Evolutionary conservation across 2,888 invertebrate genomes (phyloP), one percentile per base, ranked within the genome.

Genomic region (Rhynchonema sp.): DNA sequence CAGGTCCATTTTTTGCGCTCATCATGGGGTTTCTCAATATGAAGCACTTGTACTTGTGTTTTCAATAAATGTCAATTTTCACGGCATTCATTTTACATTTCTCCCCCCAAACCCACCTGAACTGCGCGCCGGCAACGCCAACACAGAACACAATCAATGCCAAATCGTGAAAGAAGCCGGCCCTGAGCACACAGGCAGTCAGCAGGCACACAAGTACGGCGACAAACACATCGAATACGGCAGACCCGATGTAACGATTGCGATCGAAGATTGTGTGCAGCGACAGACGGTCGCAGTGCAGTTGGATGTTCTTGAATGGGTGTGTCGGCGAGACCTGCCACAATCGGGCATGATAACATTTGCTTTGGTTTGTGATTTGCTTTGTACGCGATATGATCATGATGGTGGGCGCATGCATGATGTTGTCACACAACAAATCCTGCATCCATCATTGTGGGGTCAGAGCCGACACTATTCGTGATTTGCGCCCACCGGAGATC

Each of bases 51-150:
- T n/a, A n/a, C n/a, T n/a, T n/a, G n/a, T n/a, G n/a, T n/a, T n/a
- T n/a, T n/a, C n/a, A n/a, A n/a, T n/a, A n/a, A n/a, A n/a, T n/a
- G n/a, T n/a, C n/a, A n/a, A n/a, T n/a, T n/a, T n/a, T n/a, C n/a
- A n/a, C n/a, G n/a, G n/a, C n/a, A n/a, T n/a, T n/a, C n/a, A n/a
- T n/a, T n/a, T n/a, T n/a, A n/a, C n/a, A n/a, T n/a, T n/a, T n/a
- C n/a, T n/a, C n/a, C n/a, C n/a, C n/a, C n/a, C n/a, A n/a, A n/a
- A n/a, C n/a, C n/a, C n/a, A 38, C 38, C 65, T 57, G 75, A 96
- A 98, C 75, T 98, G 98, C 70, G 92, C 90, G 23, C 91, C 86
- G 1, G 96, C 96, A 68, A 94, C 89, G n/a, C 94, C 87, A 68
- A 92, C 86, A 77, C 94, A 94, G 75, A 98, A 90, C 71, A 91